phyloP scores from a whole-genome alignment of 1,140 invertebrate genomes.

The Hyles vespertilio region DNA sequence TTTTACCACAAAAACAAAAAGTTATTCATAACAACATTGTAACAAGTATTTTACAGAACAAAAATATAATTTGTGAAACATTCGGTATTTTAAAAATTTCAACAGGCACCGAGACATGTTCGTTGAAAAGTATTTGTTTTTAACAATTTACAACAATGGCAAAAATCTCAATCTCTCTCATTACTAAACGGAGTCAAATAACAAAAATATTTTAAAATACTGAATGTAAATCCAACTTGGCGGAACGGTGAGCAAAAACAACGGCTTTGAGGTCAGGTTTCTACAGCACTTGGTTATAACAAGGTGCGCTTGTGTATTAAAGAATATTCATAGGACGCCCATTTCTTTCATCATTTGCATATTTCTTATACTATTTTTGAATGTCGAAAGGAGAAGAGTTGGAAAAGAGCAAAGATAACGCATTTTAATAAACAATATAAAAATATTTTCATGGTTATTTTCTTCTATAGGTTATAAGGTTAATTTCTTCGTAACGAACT shows the following conservation, averaged over 20 bases:
- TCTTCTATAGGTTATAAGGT: no score
- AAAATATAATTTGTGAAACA: no score
- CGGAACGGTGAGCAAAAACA: slow-evolving; percentile 9
- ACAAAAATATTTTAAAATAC: slow-evolving; percentile 2
- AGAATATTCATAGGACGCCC: background rate
- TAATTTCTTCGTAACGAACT: background rate
- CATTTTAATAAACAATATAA: no score
- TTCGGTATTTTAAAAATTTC: no score
- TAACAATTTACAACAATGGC: slow-evolving; percentile 1
- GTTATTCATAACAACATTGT: no score
- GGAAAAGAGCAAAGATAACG: no score
- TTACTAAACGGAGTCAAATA: slow-evolving; percentile 17
- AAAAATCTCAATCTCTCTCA: slow-evolving; percentile 8
- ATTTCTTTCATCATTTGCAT: background rate
- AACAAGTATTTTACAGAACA: no score
- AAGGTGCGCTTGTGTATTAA: slow-evolving; percentile 10
- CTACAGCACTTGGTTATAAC: slow-evolving; percentile 17
- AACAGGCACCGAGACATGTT: no score
- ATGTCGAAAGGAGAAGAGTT: background rate
- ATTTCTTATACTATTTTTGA: background rate
- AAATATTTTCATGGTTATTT: no score
- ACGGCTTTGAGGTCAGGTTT: slow-evolving; percentile 7
- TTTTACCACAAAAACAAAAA: no score
- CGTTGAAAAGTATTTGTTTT: no score
- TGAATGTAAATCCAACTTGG: slow-evolving; percentile 1